These are phyloP conservation scores for Bombycilla garrulus DNA, from an alignment of 2,113 vertebrate species.

Conservation along the genomic window DNA sequence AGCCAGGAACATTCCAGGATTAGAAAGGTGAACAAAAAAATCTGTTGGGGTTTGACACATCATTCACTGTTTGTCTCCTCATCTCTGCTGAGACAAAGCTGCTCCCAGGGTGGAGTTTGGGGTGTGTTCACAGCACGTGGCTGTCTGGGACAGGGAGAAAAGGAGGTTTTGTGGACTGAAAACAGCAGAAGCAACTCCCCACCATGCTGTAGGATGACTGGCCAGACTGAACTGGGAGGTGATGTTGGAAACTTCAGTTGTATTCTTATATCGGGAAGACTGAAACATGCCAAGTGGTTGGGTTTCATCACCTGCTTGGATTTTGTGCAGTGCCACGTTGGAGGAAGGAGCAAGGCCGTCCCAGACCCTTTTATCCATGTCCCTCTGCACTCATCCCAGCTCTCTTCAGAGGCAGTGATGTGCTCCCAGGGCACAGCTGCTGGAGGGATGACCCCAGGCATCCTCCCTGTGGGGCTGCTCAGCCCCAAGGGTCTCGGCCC, in stretches of 20 bases:
- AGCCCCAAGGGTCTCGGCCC: background rate
- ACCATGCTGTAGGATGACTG: background rate
- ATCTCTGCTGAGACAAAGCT: background rate
- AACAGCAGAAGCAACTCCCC: background rate
- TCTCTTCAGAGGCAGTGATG: background rate
- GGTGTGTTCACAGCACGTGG: background rate
- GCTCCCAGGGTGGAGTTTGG: background rate
- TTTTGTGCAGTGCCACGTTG: background rate
- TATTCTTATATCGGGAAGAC: background rate
- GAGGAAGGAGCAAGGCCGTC: background rate
- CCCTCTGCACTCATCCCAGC: background rate
- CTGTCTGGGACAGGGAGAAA: background rate
- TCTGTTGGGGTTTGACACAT: background rate
- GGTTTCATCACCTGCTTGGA: background rate
- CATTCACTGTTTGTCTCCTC: fast-evolving
- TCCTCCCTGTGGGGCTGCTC: background rate
- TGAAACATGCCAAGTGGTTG: background rate
- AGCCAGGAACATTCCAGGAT: background rate
- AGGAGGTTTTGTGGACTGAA: background rate
- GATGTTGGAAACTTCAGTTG: background rate
- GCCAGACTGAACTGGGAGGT: background rate
- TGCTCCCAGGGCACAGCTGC: background rate
- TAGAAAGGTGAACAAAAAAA: background rate
- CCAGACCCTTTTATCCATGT: background rate
- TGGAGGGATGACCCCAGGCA: background rate